Base-by-base conservation (phyloP, 2,797 vertebrate genomes). In the Fundulus diaphanus region DNA sequence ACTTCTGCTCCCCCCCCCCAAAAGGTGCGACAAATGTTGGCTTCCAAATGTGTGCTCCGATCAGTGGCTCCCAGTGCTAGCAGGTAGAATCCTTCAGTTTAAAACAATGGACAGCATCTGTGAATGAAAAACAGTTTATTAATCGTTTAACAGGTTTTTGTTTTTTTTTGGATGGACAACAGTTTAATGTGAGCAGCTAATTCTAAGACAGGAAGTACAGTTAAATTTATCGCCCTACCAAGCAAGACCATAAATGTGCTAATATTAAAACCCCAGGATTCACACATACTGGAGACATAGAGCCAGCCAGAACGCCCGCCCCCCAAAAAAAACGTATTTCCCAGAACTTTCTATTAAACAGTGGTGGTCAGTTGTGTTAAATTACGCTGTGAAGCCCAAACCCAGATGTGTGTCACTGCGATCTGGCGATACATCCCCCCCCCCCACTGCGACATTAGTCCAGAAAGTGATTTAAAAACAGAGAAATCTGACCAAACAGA, bases 41-140 rank as follows among this genome's bases (percentile, higher is more conserved):
- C 74, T 94, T 93, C 93, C 93, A 93, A 91, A 92, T 90, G 77
- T 91, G 65, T 71, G 72, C 78, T 92, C 92, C 91, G 93, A 92
- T 93, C 82, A 40, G 90, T 93, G 96, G 92, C 91, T 96, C 92
- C 95, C 93, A 79, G 94, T 96, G 67, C 90, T 93, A 90, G 76
- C 93, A 91, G 80, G 86, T 91, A 88, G 82, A 82, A 91, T 95
- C 87, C 93, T 92, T 96, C 96, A 95, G 86, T 96, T 90, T 92
- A 95, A 94, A 94, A 94, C 95, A 93, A 95, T 96, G 95, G 94
- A 96, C 96, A 96, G 96, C 97, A 98, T 97, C 98, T 99, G 92
- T 11, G 18, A n/a, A 7, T 0, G 37, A 63, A 63, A 5, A 27
- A 42, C 37, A 66, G 37, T 3, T 61, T 4, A 27, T 35, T 42